Percentiles rank a stretch among this genome's conserved stretches.
Conservation (phyloP, 2,113 vertebrate genomes). For the Chloropsis cyanopogon region DNA sequence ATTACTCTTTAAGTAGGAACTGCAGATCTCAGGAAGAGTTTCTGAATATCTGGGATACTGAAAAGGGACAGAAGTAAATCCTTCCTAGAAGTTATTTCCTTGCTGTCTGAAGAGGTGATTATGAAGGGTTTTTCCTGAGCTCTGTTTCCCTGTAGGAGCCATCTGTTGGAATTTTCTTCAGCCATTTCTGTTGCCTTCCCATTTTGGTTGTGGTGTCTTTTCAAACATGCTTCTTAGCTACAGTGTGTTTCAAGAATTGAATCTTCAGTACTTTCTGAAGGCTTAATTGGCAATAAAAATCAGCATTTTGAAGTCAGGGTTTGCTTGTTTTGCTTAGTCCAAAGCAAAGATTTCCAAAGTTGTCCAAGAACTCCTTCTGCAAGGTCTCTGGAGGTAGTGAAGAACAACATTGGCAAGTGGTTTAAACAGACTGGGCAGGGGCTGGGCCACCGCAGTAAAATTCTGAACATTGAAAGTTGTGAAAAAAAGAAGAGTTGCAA, state of each 20-base stretch:
- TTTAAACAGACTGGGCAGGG: not conserved
- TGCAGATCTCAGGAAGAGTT: constrained; percentile 8
- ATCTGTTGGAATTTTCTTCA: not conserved
- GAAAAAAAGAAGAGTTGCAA: not conserved
- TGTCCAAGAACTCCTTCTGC: not conserved
- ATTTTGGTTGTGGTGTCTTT: not conserved
- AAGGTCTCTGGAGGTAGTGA: not conserved
- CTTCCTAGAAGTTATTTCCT: not conserved
- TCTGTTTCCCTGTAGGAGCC: not conserved
- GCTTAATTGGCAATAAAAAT: not conserved
- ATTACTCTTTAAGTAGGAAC: constrained; percentile 4
- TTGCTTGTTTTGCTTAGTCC: not conserved
- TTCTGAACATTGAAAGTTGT: not conserved
- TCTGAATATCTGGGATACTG: not conserved
- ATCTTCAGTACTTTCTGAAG: not conserved
- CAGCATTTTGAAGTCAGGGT: not conserved
- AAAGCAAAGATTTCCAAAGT: not conserved
- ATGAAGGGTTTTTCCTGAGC: not conserved
- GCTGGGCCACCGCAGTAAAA: not conserved
- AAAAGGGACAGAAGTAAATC: not conserved
- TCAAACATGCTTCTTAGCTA: not conserved
- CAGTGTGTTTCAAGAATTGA: not conserved
- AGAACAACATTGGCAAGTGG: not conserved
- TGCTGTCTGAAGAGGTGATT: not conserved
- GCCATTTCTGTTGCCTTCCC: not conserved